Evolutionary conservation across 1,140 invertebrate species (phyloP).

Genomic region (Polyergus mexicanus): DNA sequence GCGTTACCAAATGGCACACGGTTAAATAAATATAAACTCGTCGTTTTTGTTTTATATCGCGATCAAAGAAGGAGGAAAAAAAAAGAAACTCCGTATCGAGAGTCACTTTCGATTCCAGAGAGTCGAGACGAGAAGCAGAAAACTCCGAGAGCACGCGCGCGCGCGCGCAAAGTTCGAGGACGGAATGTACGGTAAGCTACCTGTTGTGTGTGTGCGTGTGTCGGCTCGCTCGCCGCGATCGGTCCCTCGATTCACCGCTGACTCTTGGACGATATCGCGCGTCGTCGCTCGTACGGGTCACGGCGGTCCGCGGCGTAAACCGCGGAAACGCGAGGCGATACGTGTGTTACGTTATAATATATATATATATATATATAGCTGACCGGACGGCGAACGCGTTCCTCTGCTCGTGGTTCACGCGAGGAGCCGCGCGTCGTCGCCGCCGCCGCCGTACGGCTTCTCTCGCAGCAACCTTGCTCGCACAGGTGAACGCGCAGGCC

Average conservation of each 20-base stretch:
- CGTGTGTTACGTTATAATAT: too few relatives aligned
- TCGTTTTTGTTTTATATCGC: too few relatives aligned
- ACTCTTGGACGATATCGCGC: background rate
- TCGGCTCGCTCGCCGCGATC: constrained; percentile 30
- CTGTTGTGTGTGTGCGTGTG: constrained; percentile 67
- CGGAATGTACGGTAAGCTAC: constrained; percentile 73
- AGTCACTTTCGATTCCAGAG: constrained; percentile 55
- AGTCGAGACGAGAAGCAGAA: background rate
- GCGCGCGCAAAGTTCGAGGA: constrained; percentile 70
- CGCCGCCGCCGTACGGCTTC: constrained; percentile 65
- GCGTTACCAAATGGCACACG: background rate
- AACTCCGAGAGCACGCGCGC: constrained; percentile 25
- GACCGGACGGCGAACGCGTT: constrained; percentile 10
- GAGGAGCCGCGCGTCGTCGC: constrained; percentile 28
- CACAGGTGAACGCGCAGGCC: constrained; percentile 77
- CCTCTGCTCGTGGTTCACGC: constrained; percentile 25
- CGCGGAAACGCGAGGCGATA: background rate
- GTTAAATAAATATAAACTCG: too few relatives aligned
- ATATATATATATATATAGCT: too few relatives aligned
- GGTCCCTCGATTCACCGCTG: background rate
- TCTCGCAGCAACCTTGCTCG: constrained; percentile 72
- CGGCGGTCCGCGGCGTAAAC: background rate
- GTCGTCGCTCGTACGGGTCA: constrained; percentile 62
- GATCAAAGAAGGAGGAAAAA: too few relatives aligned
- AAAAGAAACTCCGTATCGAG: background rate